These are phyloP conservation scores for Macrochelys suwanniensis DNA, from an alignment of 2,797 vertebrate species.

Conservation along the genomic window DNA sequence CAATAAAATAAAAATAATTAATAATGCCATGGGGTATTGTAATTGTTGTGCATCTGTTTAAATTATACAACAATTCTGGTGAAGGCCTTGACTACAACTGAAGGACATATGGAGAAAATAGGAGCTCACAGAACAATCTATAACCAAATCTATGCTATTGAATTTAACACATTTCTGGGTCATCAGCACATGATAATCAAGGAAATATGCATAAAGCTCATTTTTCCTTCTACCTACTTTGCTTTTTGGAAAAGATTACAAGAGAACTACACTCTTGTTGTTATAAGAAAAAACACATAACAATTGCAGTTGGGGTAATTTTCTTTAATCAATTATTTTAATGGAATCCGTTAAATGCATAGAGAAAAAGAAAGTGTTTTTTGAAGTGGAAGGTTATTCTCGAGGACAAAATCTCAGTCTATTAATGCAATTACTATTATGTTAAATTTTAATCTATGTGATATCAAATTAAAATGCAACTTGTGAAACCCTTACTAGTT, in stretches of 20 bases:
- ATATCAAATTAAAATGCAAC: not conserved
- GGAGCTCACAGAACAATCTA: not conserved
- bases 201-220: not conserved
- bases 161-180: not conserved
- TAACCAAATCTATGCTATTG: not conserved
- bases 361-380: not conserved
- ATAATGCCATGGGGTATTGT: not conserved
- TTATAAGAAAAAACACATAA: too few relatives aligned
- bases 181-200: not conserved
- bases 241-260: not conserved
- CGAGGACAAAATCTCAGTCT: not conserved
- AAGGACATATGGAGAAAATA: not conserved
- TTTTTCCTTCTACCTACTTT: not conserved
- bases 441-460: not conserved
- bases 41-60: not conserved
- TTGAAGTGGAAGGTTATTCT: not conserved
- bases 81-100: not conserved
- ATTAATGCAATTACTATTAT: not conserved
- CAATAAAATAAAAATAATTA: not conserved
- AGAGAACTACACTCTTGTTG: not conserved
- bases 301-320: not conserved
- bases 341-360: not conserved
- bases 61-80: not conserved
- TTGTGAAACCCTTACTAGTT: not conserved
- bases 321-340: not conserved